Percentiles rank a stretch among this genome's conserved stretches.
Conservation (phyloP, 2,888 invertebrate species). For the Melipona beecheii region DNA sequence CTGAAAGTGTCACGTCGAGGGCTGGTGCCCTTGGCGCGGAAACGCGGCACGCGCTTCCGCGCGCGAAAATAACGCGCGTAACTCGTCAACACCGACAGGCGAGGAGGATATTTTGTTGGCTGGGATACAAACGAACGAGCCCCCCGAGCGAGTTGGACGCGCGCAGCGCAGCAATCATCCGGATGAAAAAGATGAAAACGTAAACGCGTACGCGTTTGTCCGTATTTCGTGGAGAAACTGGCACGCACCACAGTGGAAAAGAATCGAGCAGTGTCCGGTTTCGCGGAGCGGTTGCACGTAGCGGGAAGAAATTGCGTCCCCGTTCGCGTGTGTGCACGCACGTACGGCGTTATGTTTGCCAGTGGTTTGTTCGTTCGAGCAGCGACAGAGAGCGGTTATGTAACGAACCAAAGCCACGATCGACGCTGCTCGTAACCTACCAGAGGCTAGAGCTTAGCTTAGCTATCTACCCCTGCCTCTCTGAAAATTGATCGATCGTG, state of each 20-base stretch:
- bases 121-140: constrained; percentile 4
- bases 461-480: too few species aligned
- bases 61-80: constrained; percentile 45
- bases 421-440: neutral
- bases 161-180: neutral
- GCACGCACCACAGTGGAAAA: neutral
- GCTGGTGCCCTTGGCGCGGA: constrained; percentile 4
- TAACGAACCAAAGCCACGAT: constrained; percentile 31
- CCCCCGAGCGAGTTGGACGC: neutral
- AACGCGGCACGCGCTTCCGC: constrained; percentile 29
- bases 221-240: neutral
- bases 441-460: constrained; percentile 20
- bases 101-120: constrained; percentile 33
- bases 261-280: constrained; percentile 8
- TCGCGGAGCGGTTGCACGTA: neutral
- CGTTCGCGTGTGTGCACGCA: neutral
- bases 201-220: neutral
- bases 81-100: constrained; percentile 1
- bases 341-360: neutral
- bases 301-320: neutral
- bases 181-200: neutral
- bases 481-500: constrained; percentile 49
- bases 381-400: constrained; percentile 33
- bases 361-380: neutral
- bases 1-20: too few species aligned